phyloP scores from a whole-genome alignment of 2,888 invertebrate species.

The Rhyacophila evoluta region DNA sequence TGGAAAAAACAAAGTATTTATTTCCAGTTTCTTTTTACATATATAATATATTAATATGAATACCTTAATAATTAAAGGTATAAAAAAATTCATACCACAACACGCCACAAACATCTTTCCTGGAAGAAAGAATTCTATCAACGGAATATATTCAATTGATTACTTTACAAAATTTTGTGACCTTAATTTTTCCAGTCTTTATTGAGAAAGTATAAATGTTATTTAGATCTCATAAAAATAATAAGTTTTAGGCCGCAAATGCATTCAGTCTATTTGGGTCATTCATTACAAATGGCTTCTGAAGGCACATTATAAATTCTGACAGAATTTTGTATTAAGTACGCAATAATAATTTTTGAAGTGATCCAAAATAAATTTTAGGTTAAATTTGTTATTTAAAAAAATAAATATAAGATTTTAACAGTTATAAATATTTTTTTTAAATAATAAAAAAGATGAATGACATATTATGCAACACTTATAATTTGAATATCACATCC shows the following conservation, averaged over 20 bases:
- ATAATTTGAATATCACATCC: too few species aligned
- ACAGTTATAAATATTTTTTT: too few species aligned
- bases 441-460: too few species aligned
- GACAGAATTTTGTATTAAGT: background rate
- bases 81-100: background rate
- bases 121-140: background rate
- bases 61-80: background rate
- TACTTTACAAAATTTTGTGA: background rate
- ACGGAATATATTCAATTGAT: background rate
- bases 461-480: too few species aligned
- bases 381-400: too few species aligned
- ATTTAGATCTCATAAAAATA: background rate
- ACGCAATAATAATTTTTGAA: too few species aligned
- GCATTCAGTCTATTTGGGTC: background rate
- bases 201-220: background rate
- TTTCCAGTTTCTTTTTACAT: too few species aligned
- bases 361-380: too few species aligned
- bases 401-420: too few species aligned
- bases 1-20: too few species aligned
- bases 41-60: background rate
- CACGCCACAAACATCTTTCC: background rate
- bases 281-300: background rate
- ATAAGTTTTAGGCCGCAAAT: background rate
- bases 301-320: background rate
- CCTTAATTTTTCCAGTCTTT: background rate